Conservation (phyloP, 2,113 vertebrate species). For the Miniopterus natalensis region DNA sequence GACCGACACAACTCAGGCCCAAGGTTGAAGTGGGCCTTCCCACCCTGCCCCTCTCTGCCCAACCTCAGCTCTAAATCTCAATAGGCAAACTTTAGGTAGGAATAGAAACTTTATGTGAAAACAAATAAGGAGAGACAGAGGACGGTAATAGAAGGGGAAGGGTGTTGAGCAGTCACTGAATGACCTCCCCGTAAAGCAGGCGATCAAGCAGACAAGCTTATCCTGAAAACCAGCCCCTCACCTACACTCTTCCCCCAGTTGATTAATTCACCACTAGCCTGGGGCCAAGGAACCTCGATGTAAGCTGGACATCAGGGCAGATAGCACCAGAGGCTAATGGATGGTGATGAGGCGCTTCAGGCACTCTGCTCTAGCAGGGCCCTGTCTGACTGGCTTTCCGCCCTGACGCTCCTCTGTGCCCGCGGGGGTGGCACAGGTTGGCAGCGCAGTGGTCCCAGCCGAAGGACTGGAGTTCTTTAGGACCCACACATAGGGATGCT, state of each 20-base stretch:
- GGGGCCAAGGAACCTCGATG: background rate
- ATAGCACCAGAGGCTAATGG: background rate
- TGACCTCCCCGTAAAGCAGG: background rate
- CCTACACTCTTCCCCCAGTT: background rate
- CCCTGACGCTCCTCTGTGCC: too few relatives aligned
- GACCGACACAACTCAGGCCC: background rate
- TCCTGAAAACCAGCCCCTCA: background rate
- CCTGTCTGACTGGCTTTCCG: background rate
- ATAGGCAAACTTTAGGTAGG: background rate
- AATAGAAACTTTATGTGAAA: background rate
- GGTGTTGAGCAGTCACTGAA: background rate
- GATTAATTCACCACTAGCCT: background rate
- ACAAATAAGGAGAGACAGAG: background rate
- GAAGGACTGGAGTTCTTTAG: background rate
- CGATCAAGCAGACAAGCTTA: background rate
- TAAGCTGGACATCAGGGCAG: rapidly evolving
- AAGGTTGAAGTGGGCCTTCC: background rate
- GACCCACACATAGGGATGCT: background rate
- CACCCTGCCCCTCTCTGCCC: background rate
- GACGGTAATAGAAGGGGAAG: background rate
- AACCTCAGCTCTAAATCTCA: background rate
- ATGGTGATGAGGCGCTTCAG: background rate
- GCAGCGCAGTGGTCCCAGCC: background rate
- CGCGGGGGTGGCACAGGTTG: rapidly evolving
- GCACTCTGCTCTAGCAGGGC: background rate